Evolutionary conservation across 2,113 vertebrate genomes (phyloP).

Genomic region (Cisticola juncidis): DNA sequence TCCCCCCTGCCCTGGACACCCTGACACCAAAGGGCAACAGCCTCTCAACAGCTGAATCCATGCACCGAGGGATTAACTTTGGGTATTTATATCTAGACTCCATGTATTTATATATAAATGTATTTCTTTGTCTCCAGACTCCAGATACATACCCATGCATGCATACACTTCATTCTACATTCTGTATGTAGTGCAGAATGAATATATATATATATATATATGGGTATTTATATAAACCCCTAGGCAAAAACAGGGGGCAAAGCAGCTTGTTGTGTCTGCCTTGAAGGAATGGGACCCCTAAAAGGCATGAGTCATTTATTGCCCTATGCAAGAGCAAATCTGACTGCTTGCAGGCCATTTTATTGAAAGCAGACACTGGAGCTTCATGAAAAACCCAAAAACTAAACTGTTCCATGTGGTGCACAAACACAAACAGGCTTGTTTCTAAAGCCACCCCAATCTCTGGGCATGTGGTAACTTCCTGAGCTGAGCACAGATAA

Average conservation of each 20-base stretch:
- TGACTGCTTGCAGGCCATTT: background rate
- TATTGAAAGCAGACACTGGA: background rate
- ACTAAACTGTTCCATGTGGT: background rate
- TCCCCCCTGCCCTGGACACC: background rate
- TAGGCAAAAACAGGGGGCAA: background rate
- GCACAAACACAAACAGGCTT: background rate
- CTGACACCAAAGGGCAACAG: accelerated
- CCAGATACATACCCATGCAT: background rate
- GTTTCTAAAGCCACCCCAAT: background rate
- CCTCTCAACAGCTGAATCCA: background rate
- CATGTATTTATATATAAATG: accelerated
- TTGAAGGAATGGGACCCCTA: background rate
- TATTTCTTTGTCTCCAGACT: background rate
- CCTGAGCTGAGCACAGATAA: background rate
- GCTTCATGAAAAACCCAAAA: background rate
- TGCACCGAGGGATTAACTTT: background rate
- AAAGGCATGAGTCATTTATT: background rate
- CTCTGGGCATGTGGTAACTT: background rate
- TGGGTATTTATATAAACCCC: background rate
- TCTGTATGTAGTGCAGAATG: background rate
- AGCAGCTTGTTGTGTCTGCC: background rate
- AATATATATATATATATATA: accelerated
- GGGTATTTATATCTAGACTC: background rate
- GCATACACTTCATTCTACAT: background rate
- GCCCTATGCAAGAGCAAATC: background rate